These are phyloP conservation scores for Radopholus similis DNA, from an alignment of 1,140 invertebrate genomes.

Conservation along the genomic window DNA sequence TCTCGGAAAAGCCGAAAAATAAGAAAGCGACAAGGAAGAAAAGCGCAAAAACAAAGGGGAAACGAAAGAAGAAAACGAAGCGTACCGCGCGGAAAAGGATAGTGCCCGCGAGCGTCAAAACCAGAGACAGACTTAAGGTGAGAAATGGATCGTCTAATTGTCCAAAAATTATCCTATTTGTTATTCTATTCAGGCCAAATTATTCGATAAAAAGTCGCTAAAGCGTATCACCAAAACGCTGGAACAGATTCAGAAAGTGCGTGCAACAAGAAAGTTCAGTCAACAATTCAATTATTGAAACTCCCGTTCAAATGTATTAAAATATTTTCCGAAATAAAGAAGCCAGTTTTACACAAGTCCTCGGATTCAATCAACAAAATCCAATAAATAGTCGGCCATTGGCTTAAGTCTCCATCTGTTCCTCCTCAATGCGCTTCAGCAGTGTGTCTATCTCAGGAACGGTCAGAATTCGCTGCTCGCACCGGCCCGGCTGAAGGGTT, in stretches of 20 bases:
- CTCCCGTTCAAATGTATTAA: too few species aligned
- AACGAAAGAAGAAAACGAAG: slow-evolving; percentile 22
- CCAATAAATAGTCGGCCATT: too few species aligned
- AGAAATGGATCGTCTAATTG: not conserved
- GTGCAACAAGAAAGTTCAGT: slow-evolving; percentile 36
- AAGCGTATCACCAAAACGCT: slow-evolving; percentile 41
- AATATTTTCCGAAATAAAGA: too few species aligned
- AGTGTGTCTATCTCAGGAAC: slow-evolving; percentile 52
- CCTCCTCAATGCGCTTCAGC: slow-evolving; percentile 53
- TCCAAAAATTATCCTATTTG: not conserved
- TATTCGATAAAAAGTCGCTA: slow-evolving; percentile 44
- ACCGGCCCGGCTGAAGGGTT: slow-evolving; percentile 45
- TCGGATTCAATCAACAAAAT: too few species aligned
- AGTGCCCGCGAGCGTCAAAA: slow-evolving; percentile 14
- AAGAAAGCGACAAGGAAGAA: slow-evolving; percentile 19
- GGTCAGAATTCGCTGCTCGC: slow-evolving; percentile 46
- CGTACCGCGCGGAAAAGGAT: slow-evolving; percentile 30
- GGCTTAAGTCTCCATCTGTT: slow-evolving; percentile 22
- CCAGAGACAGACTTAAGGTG: slow-evolving; percentile 42
- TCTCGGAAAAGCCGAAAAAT: slow-evolving; percentile 11
- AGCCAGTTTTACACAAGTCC: too few species aligned
- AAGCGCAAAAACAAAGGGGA: slow-evolving; percentile 11
- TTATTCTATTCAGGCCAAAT: slow-evolving; percentile 40
- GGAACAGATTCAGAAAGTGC: slow-evolving; percentile 38
- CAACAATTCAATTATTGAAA: slow-evolving; percentile 51